Evolutionary conservation across 2,888 invertebrate species (phyloP).

Genomic region (Macaria notata): DNA sequence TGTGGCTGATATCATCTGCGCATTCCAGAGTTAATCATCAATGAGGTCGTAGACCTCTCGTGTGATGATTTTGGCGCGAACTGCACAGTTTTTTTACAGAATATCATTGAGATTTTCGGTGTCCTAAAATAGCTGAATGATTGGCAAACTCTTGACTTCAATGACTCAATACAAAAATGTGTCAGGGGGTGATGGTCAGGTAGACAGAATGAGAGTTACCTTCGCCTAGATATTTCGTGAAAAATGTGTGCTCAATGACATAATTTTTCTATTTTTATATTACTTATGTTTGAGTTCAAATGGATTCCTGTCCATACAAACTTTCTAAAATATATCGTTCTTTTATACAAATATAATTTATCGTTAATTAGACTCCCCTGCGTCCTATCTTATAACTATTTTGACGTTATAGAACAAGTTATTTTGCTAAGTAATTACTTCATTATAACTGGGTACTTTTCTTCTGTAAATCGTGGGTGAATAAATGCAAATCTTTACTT

Average conservation of each 20-base stretch:
- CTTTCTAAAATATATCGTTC: too few relatives aligned
- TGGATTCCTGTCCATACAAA: constrained; percentile 19
- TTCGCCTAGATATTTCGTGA: constrained; percentile 60
- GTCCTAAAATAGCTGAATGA: constrained; percentile 65
- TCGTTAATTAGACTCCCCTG: too few relatives aligned
- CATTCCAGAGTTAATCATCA: constrained; percentile 74
- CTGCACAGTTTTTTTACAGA: constrained; percentile 21
- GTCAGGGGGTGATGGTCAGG: constrained; percentile 78
- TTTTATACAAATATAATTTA: too few relatives aligned
- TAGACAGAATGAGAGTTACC: constrained; percentile 65
- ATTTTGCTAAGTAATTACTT: too few relatives aligned
- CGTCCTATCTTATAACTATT: too few relatives aligned
- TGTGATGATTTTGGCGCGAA: constrained; percentile 57
- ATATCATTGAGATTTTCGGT: constrained; percentile 20
- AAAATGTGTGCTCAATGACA: constrained; percentile 34
- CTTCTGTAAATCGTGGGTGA: too few relatives aligned
- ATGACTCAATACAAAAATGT: constrained; percentile 61
- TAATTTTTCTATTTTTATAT: constrained; percentile 37
- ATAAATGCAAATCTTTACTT: too few relatives aligned
- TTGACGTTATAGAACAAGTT: too few relatives aligned
- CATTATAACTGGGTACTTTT: too few relatives aligned
- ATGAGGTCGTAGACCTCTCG: constrained; percentile 50
- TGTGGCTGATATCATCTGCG: constrained; percentile 68
- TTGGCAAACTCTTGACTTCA: constrained; percentile 51
- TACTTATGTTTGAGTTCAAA: constrained; percentile 37